Evolutionary conservation across 2,888 invertebrate genomes (phyloP), one percentile per base, ranked within the genome.

Genomic region (Thera britannica): DNA sequence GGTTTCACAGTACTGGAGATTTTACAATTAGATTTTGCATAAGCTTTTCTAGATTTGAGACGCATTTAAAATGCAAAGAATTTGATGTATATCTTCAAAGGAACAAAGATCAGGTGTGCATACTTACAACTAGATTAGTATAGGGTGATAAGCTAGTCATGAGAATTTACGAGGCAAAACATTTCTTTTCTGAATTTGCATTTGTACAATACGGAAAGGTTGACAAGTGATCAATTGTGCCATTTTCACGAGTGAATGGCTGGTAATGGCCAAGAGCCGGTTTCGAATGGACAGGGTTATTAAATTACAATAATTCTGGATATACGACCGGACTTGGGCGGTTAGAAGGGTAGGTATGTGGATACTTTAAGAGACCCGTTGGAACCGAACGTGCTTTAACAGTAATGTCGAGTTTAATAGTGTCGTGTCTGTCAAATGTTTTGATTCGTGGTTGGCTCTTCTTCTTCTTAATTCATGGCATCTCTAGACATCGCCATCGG

Each of bases 181-280:
- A 87, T 79, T 81, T 80, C 77, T 72, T 75, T 75, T 63, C 66
- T 51, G 71, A 77, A 78, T 75, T 85, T 84, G 83, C 83, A 86
- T 85, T 81, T 71, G 65, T 73, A 87, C 87, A 87, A 87, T 83
- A 81, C 76, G 77, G 76, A 73, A 72, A 77, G 78, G 81, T 83
- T 85, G 88, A 88, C 92, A 92, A 91, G 91, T 92, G 90, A 91
- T 88, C 90, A 86, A 90, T 92, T 92, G 90, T 91, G 76, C 76
- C 80, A 83, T 80, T 83, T 86, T 88, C 76, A 84, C 87, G 80
- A 87, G 76, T 87, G 90, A 89, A 88, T 88, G 77, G 77, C 62
- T 78, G 74, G 73, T 84, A 87, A 89, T 87, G 76, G 75, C 63
- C 72, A 75, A 77, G 79, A 81, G 80, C 81, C 77, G 80, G 86